Base-by-base conservation (phyloP, 2,888 invertebrate species). In the Drosophila mimica region DNA sequence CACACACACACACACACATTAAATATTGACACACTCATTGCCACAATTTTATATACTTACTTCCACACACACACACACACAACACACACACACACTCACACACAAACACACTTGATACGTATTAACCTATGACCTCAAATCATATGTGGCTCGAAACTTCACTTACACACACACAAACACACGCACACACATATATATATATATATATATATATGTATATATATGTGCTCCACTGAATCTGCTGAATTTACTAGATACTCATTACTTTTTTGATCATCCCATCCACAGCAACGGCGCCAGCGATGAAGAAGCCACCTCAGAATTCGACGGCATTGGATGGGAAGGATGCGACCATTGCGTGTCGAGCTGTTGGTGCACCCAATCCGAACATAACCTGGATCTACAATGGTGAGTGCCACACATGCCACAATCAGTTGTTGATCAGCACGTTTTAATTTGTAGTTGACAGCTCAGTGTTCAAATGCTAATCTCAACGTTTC, bases 241-340 rank as follows among this genome's bases (percentile, higher is more conserved):
- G 13, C 4, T 52, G 30, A 52, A 34, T 62, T 56, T 34, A n/a
- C 40, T 34, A 49, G 51, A 69, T 59, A 51, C 34, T 60, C 38
- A 25, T 62, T 25, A 74, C 31, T 48, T 40, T 57, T 46, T 57
- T 46, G 49, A 54, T 60, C 38, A 52, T 71, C 38, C 54, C 36
- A 67, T 8, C 7, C n/a, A 49, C 81, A 98, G 98, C 98, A 81
- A 96, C 98, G 79, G 95, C 96, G 82, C 98, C 99, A 34, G 95
- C 97, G 82, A 96, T 98, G 96, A 96, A 97, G 93, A 94, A 94
- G 68, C 95, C 96, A 74, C 98, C 98, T 17, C 95, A 95, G 92
- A 98, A 99, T 94, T 94, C 96, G 76, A 98, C 98, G 15, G 97
- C 98, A 75, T 94, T 98, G 83, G 98, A 98, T 93, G 98, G 98